Base-by-base conservation (phyloP, 92 coral and sea anemone species). In the Meandrina meandrites region DNA sequence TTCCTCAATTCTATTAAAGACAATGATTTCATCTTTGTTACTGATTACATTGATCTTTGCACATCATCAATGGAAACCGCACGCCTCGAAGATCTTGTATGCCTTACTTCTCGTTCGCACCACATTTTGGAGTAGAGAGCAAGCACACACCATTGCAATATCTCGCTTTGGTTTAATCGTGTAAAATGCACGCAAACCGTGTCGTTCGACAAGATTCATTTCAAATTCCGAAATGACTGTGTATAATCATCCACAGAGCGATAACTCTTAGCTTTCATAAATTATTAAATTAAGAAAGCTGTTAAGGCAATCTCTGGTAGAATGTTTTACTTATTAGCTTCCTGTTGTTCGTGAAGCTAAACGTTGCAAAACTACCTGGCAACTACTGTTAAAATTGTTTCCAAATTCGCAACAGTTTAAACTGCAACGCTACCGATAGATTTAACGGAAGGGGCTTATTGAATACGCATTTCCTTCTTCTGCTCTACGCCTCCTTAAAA, bases 191-290 rank as follows among this genome's bases (percentile, higher is more conserved):
- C 80, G 81, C 56, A 74, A 74, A 57, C 79, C 13, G 28, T n/a
- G n/a, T 47, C 56, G 57, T 56, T 84, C 47, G 58, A 75, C 42
- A 19, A 19, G 30, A 37, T 73, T 32, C 57, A 21, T 9, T 85
- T 21, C 58, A 45, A 22, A 21, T 62, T 34, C n/a, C 27, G 15
- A 75, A 85, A 60, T 48, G 75, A 77, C 83, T 69, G 15, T 22
- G 42, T 21, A 28, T 17, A 24, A 85, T 64, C 24, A 60, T 85
- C 75, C 34, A 62, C 82, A 18, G 14, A 64, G 70, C 66, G 76
- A 76, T 85, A 85, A 85, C 82, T 77, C 82, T 74, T 75, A 56
- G 73, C 82, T 77, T 67, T 47, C 56, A 62, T 85, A 60, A 76
- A 85, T 78, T 76, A 76, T 76, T 85, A 62, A 77, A 76, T 85